phyloP scores from a whole-genome alignment of 2,113 vertebrate genomes.

The Indicator maculatus region DNA sequence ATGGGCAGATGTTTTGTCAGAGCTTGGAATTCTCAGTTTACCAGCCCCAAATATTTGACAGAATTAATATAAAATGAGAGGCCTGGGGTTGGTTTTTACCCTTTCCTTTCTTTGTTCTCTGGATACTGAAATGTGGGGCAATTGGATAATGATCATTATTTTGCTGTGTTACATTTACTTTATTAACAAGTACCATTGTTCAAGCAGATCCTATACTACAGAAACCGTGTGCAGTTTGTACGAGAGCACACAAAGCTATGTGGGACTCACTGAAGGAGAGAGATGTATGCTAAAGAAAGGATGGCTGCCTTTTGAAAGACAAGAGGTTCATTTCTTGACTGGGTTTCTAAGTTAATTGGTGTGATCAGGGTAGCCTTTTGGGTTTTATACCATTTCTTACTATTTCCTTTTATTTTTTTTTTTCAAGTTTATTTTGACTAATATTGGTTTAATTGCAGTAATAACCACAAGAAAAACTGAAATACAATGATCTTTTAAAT shows the following conservation, averaged over 20 bases:
- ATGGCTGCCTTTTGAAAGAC: background rate
- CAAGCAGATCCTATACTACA: background rate
- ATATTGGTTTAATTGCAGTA: background rate
- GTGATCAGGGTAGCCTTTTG: background rate
- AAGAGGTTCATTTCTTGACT: background rate
- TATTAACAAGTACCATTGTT: background rate
- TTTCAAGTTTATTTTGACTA: constrained; percentile 25
- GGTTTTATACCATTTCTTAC: background rate
- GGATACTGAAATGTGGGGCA: background rate
- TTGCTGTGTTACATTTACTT: background rate
- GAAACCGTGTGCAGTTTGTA: background rate
- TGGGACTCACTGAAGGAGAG: background rate
- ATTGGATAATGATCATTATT: background rate
- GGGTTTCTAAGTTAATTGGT: background rate
- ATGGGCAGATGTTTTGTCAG: background rate
- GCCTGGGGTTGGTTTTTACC: background rate
- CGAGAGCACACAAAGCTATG: background rate
- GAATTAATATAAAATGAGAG: background rate
- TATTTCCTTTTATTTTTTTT: background rate
- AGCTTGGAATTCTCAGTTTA: background rate
- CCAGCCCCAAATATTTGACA: background rate
- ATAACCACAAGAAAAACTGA: background rate
- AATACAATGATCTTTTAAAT: constrained; percentile 29
- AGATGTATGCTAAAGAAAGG: background rate
- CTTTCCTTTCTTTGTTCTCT: background rate